phyloP scores from a whole-genome alignment of 1,140 invertebrate species.

The Ceratosolen fusciceps region DNA sequence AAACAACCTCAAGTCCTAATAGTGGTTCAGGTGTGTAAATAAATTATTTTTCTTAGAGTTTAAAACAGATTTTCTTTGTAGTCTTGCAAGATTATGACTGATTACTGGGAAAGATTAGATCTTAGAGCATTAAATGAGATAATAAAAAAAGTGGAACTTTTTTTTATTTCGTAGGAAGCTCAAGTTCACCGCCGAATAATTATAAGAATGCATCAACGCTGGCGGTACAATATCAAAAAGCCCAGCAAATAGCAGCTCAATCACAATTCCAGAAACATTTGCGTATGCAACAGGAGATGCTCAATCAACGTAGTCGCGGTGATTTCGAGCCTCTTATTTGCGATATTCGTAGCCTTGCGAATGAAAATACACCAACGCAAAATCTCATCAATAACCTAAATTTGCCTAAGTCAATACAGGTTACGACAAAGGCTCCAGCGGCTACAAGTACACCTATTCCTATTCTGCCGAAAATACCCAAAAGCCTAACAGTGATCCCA shows the following conservation, averaged over 20 bases:
- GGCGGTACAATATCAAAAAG: conserved; percentile 59
- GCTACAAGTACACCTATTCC: conserved; percentile 62
- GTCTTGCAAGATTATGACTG: too few relatives aligned
- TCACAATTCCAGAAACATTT: conserved; percentile 67
- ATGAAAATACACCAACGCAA: conserved; percentile 67
- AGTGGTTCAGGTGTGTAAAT: conserved; percentile 26
- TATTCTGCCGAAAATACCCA: conserved; percentile 81
- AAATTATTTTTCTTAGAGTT: neutral
- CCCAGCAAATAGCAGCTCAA: conserved; percentile 57
- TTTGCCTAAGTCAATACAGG: conserved; percentile 69
- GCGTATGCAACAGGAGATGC: conserved; percentile 68
- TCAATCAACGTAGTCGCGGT: conserved; percentile 65
- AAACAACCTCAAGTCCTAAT: conserved; percentile 8
- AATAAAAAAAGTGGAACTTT: too few relatives aligned
- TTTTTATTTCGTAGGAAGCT: conserved; percentile 38
- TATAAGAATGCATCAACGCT: neutral
- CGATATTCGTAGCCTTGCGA: conserved; percentile 64
- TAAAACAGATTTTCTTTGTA: too few relatives aligned
- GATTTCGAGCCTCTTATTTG: conserved; percentile 71
- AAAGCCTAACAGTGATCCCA: conserved; percentile 81
- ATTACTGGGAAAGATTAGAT: too few relatives aligned
- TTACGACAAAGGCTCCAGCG: conserved; percentile 65
- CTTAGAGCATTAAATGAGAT: too few relatives aligned
- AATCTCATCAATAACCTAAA: conserved; percentile 67
- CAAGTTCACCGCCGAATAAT: conserved; percentile 19